These are phyloP conservation scores for Dusona sp. DNA, from an alignment of 2,888 invertebrate genomes.

Conservation along the genomic window DNA sequence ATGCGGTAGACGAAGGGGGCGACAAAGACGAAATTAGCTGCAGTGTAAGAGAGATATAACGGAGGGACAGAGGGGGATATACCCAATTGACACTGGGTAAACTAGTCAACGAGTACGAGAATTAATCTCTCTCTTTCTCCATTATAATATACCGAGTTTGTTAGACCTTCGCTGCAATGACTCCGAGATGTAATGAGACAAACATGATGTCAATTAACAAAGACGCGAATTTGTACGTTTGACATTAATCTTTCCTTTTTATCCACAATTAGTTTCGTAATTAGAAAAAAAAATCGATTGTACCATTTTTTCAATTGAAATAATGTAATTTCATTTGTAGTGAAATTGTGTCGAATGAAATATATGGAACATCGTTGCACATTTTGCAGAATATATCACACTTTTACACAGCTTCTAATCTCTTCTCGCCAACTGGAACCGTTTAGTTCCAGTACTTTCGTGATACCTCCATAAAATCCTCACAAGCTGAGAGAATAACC, in stretches of 20 bases:
- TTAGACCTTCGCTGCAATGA: conserved; percentile 37
- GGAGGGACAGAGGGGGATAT: conserved; percentile 19
- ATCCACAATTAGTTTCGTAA: neutral
- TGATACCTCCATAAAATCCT: conserved; percentile 62
- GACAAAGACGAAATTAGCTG: conserved; percentile 60
- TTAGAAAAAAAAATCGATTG: neutral
- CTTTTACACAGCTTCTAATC: conserved; percentile 49
- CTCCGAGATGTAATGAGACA: conserved; percentile 31
- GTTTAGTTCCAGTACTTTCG: conserved; percentile 65
- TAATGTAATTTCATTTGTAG: neutral
- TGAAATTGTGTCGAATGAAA: neutral
- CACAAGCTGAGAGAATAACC: conserved; percentile 17
- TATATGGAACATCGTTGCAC: neutral
- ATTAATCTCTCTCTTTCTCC: conserved; percentile 33
- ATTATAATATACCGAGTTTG: conserved; percentile 4
- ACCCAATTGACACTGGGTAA: conserved; percentile 16
- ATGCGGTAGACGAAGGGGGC: conserved; percentile 52
- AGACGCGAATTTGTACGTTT: conserved; percentile 3
- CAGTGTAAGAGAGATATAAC: conserved; percentile 29
- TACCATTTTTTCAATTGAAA: neutral
- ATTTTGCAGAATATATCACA: neutral
- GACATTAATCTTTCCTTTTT: neutral
- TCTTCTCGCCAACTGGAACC: conserved; percentile 62
- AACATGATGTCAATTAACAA: conserved; percentile 28
- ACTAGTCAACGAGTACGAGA: conserved; percentile 58